These are phyloP conservation scores for Catocala sponsa DNA, from an alignment of 2,888 invertebrate genomes.

Conservation along the genomic window DNA sequence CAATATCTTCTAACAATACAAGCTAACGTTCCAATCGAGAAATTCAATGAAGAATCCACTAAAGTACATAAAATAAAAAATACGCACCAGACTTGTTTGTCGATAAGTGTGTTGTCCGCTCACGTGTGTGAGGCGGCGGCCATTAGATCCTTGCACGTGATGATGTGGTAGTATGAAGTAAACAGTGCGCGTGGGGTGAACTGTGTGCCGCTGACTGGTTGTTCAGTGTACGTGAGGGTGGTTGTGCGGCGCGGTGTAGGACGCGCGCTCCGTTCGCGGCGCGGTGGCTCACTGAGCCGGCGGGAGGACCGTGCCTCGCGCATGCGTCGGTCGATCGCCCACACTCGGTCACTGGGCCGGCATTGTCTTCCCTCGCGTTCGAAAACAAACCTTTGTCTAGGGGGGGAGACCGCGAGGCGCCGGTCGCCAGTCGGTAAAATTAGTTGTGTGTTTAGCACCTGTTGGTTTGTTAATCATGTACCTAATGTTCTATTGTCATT, in stretches of 20 bases:
- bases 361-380: conserved; percentile 66
- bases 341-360: conserved; percentile 86
- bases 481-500: conserved; percentile 40
- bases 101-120: conserved; percentile 19
- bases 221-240: conserved; percentile 38
- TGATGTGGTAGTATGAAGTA: conserved; percentile 39
- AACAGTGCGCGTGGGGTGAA: conserved; percentile 48
- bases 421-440: conserved; percentile 65
- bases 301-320: conserved; percentile 61
- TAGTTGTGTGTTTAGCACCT: conserved; percentile 75
- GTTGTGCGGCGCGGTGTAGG: conserved; percentile 37
- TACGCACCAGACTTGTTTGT: conserved; percentile 44
- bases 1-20: conserved; percentile 16
- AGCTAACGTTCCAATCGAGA: background rate
- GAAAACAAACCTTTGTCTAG: conserved; percentile 84
- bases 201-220: conserved; percentile 33
- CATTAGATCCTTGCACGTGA: conserved; percentile 56
- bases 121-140: conserved; percentile 58
- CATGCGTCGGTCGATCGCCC: conserved; percentile 84
- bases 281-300: conserved; percentile 59
- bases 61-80: conserved; percentile 45
- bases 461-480: conserved; percentile 62
- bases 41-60: conserved; percentile 44
- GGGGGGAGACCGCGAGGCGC: conserved; percentile 81
- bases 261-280: conserved; percentile 63